Evolutionary conservation across 2,797 vertebrate species (phyloP).

Genomic region (Eupleurogrammus muticus): DNA sequence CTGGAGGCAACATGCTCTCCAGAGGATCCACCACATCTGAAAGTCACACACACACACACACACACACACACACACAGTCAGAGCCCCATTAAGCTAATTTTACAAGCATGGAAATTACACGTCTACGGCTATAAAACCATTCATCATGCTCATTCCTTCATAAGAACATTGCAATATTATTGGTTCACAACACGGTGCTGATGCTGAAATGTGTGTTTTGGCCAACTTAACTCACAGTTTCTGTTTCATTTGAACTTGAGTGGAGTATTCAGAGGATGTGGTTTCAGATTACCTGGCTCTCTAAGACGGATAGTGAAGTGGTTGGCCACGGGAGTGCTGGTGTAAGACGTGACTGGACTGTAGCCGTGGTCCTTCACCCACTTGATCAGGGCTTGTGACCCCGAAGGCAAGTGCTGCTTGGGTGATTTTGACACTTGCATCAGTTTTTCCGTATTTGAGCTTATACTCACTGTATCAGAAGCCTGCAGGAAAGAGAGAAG

Average conservation of each 20-base stretch:
- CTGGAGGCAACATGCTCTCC: slow-evolving; percentile 83
- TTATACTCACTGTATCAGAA: slow-evolving; percentile 89
- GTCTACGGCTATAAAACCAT: slow-evolving; percentile 27
- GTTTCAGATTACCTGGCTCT: slow-evolving; percentile 84
- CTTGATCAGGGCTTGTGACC: slow-evolving; percentile 88
- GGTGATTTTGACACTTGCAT: slow-evolving; percentile 78
- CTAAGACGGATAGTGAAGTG: slow-evolving; percentile 90
- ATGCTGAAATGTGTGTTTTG: slow-evolving; percentile 3
- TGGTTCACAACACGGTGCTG: neutral
- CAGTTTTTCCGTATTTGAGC: slow-evolving; percentile 84
- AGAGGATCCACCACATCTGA: slow-evolving; percentile 72
- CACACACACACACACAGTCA: slow-evolving; percentile 39
- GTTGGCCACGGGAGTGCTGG: slow-evolving; percentile 90
- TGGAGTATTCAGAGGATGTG: neutral
- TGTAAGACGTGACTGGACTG: slow-evolving; percentile 91
- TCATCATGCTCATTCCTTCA: slow-evolving; percentile 24
- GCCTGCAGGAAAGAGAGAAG: slow-evolving; percentile 81
- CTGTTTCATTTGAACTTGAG: neutral
- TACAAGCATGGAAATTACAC: slow-evolving; percentile 35
- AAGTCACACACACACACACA: slow-evolving; percentile 52
- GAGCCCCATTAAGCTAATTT: slow-evolving; percentile 31
- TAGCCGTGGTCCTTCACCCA: slow-evolving; percentile 89
- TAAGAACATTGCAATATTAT: slow-evolving; percentile 1
- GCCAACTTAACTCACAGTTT: neutral
- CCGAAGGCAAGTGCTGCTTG: slow-evolving; percentile 83